These are phyloP conservation scores for Brachionus rubens DNA, from an alignment of 1,140 invertebrate species.

Conservation along the genomic window DNA sequence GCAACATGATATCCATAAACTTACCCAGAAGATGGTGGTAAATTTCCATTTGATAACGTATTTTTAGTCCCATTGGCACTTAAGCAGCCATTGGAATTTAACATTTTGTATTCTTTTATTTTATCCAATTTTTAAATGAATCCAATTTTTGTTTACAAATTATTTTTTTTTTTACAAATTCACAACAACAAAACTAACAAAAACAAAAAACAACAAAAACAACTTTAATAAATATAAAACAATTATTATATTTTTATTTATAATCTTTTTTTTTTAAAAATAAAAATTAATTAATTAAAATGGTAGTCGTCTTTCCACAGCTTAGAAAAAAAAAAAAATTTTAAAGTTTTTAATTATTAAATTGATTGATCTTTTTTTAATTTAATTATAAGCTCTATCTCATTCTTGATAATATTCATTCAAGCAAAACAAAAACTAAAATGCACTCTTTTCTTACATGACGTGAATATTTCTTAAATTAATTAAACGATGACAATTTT, in stretches of 20 bases:
- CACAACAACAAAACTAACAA: too few relatives aligned
- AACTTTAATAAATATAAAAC: not conserved
- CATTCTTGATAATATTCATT: constrained; percentile 14
- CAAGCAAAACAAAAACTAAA: constrained; percentile 14
- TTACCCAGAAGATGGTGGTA: too few relatives aligned
- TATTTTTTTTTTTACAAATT: not conserved
- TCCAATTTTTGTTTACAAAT: not conserved
- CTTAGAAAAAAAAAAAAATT: not conserved
- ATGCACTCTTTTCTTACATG: too few relatives aligned
- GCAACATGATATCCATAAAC: too few relatives aligned
- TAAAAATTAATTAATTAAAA: not conserved
- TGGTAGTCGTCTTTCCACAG: too few relatives aligned
- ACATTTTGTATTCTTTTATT: constrained; percentile 32
- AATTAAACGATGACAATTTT: not conserved
- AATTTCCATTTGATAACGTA: not conserved
- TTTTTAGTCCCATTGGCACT: constrained; percentile 11
- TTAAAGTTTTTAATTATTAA: constrained; percentile 13
- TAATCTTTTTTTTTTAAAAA: constrained; percentile 9
- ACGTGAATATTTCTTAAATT: not conserved
- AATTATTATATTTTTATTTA: constrained; percentile 34
- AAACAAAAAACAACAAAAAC: too few relatives aligned
- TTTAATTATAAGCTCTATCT: constrained; percentile 2
- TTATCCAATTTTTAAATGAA: constrained; percentile 41
- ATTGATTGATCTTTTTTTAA: constrained; percentile 44
- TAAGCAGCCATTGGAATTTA: constrained; percentile 37